phyloP scores from a whole-genome alignment of 1,140 invertebrate species.

The Palaemon carinicauda region DNA sequence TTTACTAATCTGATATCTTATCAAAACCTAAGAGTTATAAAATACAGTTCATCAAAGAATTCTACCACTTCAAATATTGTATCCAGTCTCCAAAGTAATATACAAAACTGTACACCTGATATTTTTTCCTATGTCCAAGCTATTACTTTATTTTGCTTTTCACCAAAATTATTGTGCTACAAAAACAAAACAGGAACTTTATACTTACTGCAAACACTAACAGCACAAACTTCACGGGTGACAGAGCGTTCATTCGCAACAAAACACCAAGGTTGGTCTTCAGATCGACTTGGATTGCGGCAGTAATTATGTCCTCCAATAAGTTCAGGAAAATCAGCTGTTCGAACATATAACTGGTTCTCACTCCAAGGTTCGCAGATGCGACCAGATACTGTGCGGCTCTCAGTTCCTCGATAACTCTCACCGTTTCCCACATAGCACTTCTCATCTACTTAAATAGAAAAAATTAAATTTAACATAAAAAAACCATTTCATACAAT shows the following conservation, averaged over 20 bases:
- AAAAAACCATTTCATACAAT: not conserved
- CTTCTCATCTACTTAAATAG: constrained; percentile 63
- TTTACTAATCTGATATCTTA: no score
- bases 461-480: not conserved
- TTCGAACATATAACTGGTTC: constrained; percentile 75
- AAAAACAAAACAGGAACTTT: no score
- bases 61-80: no score
- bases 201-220: constrained; percentile 60
- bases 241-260: constrained; percentile 64
- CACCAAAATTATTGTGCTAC: no score
- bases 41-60: no score
- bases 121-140: no score
- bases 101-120: no score
- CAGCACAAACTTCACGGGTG: constrained; percentile 64
- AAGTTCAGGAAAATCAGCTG: constrained; percentile 82
- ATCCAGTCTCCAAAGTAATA: no score
- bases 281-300: constrained; percentile 84
- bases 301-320: constrained; percentile 90
- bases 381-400: constrained; percentile 75
- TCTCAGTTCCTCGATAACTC: constrained; percentile 81
- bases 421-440: constrained; percentile 88
- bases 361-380: constrained; percentile 81
- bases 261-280: constrained; percentile 90
- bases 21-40: no score
- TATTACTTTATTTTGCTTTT: no score